Base-by-base conservation (phyloP, 2,888 invertebrate species). In the Cartodere bifasciata region DNA sequence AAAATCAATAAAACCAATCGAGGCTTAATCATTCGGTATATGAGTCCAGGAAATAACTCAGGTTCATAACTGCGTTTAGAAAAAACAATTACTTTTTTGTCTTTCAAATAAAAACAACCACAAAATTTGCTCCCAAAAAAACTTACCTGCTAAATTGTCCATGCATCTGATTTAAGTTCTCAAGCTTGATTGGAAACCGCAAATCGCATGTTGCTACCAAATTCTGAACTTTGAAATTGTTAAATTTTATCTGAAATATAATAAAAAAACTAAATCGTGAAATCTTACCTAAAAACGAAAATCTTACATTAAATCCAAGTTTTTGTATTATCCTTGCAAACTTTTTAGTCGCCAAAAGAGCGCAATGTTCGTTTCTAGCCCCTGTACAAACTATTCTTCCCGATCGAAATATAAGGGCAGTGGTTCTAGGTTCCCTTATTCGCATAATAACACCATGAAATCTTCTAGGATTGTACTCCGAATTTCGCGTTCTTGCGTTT, bases 1-100 rank as follows among this genome's bases (percentile, higher is more conserved):
- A 99, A 99, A 58, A 99, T 95, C 7, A 99, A 66, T 39, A 98
- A 63, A 3, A 97, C 97, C 42, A 98, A 80, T 43, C 91, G 75
- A 0, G 97, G 97, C 50, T 88, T 83, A 22, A 97, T 86, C 90
- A 98, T 88, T 48, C 97, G 72, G 58, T 98, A 98, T 34, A 98
- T 91, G 16, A 98, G 69, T n/a, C 97, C 98, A 4, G 98, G 95
- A 62, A 98, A 98, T 32, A 98, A 64, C 62, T 98, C 98, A 0
- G 98, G 97, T 59, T 98, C 98, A 54, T 98, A 98, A 50, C 78
- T 77, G 53, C 71, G 46, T 43, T 24, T 29, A 28, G 24, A 13
- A 31, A n/a, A 32, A 16, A 15, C 15, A 25, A 29, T 9, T 30
- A 16, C 3, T 25, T 24, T 11, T 7, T 3, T 7, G 6, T 7